Conservation (phyloP, 2,888 invertebrate species). For the Drosophila subsilvestris region DNA sequence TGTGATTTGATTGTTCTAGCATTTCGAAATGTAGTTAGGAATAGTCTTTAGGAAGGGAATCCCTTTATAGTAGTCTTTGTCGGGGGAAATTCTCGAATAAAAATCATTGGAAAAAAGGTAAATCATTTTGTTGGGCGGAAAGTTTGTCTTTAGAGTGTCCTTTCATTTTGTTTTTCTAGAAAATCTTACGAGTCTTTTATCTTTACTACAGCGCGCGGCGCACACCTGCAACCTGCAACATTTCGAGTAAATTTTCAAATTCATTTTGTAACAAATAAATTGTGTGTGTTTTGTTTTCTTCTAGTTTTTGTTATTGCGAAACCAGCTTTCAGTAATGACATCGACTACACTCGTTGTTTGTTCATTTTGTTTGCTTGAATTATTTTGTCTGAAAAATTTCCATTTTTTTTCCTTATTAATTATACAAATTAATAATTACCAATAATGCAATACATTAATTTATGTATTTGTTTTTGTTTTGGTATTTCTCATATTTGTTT, state of each 20-base stretch:
- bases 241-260: constrained; percentile 53
- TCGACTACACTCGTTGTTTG: constrained; percentile 71
- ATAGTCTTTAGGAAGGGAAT: constrained; percentile 34
- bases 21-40: constrained; percentile 72
- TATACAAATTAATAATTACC: constrained; percentile 41
- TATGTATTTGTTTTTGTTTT: constrained; percentile 51
- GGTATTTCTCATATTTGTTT: constrained; percentile 53
- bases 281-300: not conserved
- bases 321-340: constrained; percentile 74
- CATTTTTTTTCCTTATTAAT: constrained; percentile 34
- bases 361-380: constrained; percentile 40
- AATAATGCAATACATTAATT: constrained; percentile 49
- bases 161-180: constrained; percentile 31
- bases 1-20: constrained; percentile 78
- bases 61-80: constrained; percentile 51
- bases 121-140: constrained; percentile 66
- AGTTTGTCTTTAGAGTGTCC: constrained; percentile 63
- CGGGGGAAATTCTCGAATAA: constrained; percentile 56
- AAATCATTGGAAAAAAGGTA: constrained; percentile 11
- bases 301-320: constrained; percentile 50
- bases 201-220: constrained; percentile 34
- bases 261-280: constrained; percentile 67
- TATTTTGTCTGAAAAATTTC: constrained; percentile 57
- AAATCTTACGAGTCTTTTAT: constrained; percentile 42
- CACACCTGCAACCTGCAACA: constrained; percentile 26